A percentile compares a stretch with the other conserved stretches of the same genome.
Evolutionary conservation across 2,113 vertebrate genomes (phyloP).

Genomic region (Laticauda laticaudata): DNA sequence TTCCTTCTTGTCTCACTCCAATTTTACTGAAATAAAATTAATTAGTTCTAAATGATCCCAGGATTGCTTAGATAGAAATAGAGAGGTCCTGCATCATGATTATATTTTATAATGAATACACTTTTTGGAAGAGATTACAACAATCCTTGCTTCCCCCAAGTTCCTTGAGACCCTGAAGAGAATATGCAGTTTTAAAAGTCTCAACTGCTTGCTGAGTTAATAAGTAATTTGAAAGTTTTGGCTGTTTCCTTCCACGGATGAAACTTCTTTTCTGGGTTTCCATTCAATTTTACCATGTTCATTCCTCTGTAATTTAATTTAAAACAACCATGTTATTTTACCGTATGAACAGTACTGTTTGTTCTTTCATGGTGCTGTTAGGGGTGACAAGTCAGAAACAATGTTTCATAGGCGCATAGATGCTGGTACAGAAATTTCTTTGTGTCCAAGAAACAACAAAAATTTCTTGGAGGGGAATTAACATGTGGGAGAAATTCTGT

Average conservation of each 20-base stretch:
- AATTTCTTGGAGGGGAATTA: slow-evolving; percentile 24
- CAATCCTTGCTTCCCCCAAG: not conserved
- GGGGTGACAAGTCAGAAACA: slow-evolving; percentile 51
- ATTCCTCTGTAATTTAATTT: slow-evolving; percentile 6
- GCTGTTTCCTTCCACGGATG: not conserved
- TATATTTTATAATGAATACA: no score
- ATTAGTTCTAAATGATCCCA: not conserved
- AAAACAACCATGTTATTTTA: not conserved
- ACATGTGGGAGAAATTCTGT: not conserved
- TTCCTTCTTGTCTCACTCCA: not conserved
- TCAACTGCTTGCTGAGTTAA: not conserved
- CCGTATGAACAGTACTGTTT: slow-evolving; percentile 13
- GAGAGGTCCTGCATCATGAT: not conserved
- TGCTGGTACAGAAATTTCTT: not conserved
- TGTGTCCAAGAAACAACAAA: slow-evolving; percentile 2
- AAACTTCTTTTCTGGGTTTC: not conserved
- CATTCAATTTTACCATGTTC: not conserved
- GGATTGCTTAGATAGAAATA: not conserved
- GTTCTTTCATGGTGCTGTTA: slow-evolving; percentile 41
- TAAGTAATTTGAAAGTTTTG: slow-evolving; percentile 15
- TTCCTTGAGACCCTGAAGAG: not conserved
- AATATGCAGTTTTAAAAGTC: not conserved
- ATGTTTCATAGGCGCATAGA: not conserved
- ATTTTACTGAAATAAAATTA: not conserved
- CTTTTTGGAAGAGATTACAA: not conserved